Percentiles rank a stretch among this genome's conserved stretches.
Conservation (phyloP, 35 echinoderm and acorn worm genomes). For the Ptychodera flava region DNA sequence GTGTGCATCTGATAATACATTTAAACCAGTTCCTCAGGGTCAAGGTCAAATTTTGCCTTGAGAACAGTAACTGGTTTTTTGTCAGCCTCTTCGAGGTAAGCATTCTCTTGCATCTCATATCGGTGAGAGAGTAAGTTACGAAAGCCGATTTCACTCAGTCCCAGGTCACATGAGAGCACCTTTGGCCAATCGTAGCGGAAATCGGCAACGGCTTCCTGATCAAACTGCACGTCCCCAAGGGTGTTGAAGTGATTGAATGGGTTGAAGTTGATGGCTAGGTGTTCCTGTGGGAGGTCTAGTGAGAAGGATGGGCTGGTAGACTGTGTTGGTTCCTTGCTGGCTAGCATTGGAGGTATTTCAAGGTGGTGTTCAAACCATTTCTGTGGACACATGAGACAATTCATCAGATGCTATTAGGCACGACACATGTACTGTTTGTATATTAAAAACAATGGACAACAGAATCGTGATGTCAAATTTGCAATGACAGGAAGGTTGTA, state of each 20-base stretch:
- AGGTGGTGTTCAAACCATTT: constrained; percentile 71
- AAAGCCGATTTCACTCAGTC: constrained; percentile 75
- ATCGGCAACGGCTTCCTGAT: constrained; percentile 36
- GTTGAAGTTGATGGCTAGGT: constrained; percentile 9
- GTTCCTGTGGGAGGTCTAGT: not conserved
- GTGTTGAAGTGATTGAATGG: constrained; percentile 42
- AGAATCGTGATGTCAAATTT: too few species aligned
- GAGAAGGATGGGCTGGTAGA: not conserved
- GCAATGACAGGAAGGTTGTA: too few species aligned
- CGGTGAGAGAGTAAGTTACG: constrained; percentile 78
- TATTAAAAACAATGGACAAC: too few species aligned
- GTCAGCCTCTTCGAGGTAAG: constrained; percentile 66
- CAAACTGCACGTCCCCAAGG: constrained; percentile 41
- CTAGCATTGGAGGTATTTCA: constrained; percentile 59
- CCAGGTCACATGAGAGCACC: constrained; percentile 62
- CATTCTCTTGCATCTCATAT: constrained; percentile 89
- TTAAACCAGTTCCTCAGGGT: constrained; percentile 69
- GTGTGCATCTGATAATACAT: too few species aligned
- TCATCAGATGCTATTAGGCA: too few species aligned
- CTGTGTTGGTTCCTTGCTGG: constrained; percentile 18
- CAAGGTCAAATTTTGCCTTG: constrained; percentile 67
- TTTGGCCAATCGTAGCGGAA: constrained; percentile 52
- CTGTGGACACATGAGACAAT: constrained; percentile 20
- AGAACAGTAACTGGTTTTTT: constrained; percentile 66
- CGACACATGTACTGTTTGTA: too few species aligned